phyloP scores from a whole-genome alignment of 2,113 vertebrate genomes.

The Serilophus lunatus region DNA sequence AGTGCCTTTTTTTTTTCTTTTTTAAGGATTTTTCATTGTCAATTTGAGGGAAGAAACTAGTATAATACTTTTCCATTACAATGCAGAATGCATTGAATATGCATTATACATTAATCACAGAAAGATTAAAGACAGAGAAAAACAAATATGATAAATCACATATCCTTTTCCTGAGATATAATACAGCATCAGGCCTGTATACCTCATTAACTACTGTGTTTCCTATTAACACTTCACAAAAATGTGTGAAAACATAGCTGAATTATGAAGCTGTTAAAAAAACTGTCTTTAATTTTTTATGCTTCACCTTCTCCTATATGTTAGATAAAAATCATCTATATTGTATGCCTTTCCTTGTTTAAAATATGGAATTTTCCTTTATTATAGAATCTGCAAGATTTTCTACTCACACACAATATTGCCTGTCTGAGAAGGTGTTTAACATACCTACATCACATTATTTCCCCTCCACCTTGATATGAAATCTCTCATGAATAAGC shows the following conservation, averaged over 20 bases:
- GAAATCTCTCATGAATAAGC: not conserved
- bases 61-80: not conserved
- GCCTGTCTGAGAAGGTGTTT: not conserved
- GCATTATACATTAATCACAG: constrained; percentile 27
- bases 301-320: not conserved
- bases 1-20: not conserved
- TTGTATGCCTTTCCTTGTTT: not conserved
- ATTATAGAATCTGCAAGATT: not conserved
- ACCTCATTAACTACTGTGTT: not conserved
- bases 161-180: not conserved
- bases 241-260: not conserved
- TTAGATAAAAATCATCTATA: not conserved
- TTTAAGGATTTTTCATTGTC: not conserved
- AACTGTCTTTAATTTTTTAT: not conserved
- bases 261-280: not conserved
- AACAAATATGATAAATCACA: constrained; percentile 33
- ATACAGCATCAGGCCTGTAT: not conserved
- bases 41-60: not conserved
- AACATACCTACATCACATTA: not conserved
- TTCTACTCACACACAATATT: not conserved
- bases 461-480: fast-evolving
- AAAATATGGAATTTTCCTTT: not conserved
- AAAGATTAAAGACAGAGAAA: constrained; percentile 19
- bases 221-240: not conserved
- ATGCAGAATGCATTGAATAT: not conserved